phyloP scores from a whole-genome alignment of 2,888 invertebrate species.

The Drosophila mimica region DNA sequence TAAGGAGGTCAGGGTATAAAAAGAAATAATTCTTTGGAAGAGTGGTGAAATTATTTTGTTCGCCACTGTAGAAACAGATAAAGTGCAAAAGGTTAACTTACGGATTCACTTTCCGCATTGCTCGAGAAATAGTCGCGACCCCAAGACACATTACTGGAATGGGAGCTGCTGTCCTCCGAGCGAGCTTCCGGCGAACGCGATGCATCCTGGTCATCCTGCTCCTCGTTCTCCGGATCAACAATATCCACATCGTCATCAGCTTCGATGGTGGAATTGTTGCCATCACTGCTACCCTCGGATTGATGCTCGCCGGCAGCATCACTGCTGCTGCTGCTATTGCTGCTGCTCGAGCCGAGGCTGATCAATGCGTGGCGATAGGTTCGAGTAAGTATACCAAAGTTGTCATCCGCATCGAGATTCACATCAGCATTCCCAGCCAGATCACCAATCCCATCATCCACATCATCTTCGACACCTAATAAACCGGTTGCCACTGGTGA shows the following conservation, averaged over 20 bases:
- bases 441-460: background rate
- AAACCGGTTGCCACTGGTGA: background rate
- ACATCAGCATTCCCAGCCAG: background rate
- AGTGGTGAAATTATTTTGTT: background rate
- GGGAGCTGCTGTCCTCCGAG: slow-evolving; percentile 29
- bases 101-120: slow-evolving; percentile 43
- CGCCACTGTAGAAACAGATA: background rate
- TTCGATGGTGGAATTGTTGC: slow-evolving; percentile 1
- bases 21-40: no score
- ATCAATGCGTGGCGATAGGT: slow-evolving; percentile 41
- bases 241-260: slow-evolving; percentile 27
- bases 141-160: slow-evolving; percentile 19
- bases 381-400: slow-evolving; percentile 28
- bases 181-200: slow-evolving; percentile 15
- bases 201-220: slow-evolving; percentile 14
- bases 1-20: no score
- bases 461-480: background rate
- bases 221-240: slow-evolving; percentile 1
- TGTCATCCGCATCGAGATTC: background rate
- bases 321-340: background rate
- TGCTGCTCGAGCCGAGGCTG: background rate
- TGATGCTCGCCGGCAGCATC: background rate
- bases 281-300: slow-evolving; percentile 8
- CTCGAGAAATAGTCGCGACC: slow-evolving; percentile 24
- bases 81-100: slow-evolving; percentile 28